A percentile compares a stretch with the other conserved stretches of the same genome.
Evolutionary conservation across 2,888 invertebrate species (phyloP).

Genomic region (Drosophila mettleri): DNA sequence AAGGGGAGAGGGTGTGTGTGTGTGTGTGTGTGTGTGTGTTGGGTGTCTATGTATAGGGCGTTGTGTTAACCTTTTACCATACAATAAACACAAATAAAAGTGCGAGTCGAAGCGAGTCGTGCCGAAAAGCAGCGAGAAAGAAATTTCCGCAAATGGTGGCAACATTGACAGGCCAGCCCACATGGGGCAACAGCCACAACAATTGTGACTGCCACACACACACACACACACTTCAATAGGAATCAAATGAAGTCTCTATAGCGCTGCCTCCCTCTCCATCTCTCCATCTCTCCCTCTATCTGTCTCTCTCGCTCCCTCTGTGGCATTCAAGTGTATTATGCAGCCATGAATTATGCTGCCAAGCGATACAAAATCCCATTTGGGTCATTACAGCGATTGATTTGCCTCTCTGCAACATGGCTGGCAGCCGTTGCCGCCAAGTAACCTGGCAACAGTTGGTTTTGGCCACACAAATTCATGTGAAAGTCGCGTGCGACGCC

Average conservation of each 20-base stretch:
- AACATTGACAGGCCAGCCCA: conserved; percentile 58
- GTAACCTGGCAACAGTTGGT: conserved; percentile 77
- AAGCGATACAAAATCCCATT: conserved; percentile 39
- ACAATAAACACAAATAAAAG: conserved; percentile 42
- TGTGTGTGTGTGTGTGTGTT: neutral
- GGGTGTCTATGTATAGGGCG: too few relatives aligned
- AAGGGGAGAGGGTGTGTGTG: neutral
- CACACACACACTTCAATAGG: conserved; percentile 34
- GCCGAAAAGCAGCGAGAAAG: conserved; percentile 17
- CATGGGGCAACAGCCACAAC: conserved; percentile 23
- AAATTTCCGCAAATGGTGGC: conserved; percentile 62
- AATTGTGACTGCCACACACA: neutral
- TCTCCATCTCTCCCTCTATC: neutral
- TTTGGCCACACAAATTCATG: conserved; percentile 56
- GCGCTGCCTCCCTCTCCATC: too few relatives aligned
- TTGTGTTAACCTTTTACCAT: conserved; percentile 65
- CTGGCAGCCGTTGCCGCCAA: neutral
- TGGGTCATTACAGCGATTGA: conserved; percentile 54
- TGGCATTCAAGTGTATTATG: conserved; percentile 31
- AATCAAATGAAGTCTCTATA: conserved; percentile 12
- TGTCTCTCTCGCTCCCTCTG: neutral
- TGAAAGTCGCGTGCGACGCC: conserved; percentile 41
- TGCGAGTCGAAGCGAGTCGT: neutral
- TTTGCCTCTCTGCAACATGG: conserved; percentile 22
- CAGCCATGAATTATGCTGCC: conserved; percentile 41